These are phyloP conservation scores for Calameuta filiformis DNA, from an alignment of 2,888 invertebrate species.

Conservation along the genomic window DNA sequence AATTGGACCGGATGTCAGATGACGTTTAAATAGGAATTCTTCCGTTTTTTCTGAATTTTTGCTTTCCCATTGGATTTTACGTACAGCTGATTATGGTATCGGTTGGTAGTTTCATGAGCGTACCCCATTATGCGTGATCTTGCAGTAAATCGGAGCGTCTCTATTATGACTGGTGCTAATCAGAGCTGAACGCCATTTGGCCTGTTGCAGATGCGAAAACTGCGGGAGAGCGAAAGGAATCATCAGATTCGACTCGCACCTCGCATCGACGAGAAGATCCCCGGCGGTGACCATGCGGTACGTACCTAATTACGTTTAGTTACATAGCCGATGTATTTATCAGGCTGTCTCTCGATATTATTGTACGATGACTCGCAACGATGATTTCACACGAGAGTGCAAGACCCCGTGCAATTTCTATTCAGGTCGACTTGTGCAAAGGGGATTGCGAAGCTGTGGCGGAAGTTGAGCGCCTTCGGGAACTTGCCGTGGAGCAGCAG, in stretches of 20 bases:
- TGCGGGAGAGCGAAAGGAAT: conserved; percentile 68
- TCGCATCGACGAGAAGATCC: conserved; percentile 50
- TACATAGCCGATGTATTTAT: not conserved
- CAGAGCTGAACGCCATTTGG: not conserved
- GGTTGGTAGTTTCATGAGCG: not conserved
- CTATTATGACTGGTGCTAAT: not conserved
- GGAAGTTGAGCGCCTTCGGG: conserved; percentile 55
- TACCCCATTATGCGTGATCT: not conserved
- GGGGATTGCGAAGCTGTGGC: conserved; percentile 45
- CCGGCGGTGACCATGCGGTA: conserved; percentile 47
- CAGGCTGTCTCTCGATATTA: not conserved
- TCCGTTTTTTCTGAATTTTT: not conserved
- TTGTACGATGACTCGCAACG: not conserved
- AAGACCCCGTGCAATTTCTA: not conserved
- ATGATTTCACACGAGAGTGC: not conserved
- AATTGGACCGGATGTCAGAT: not conserved
- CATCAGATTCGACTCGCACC: conserved; percentile 51
- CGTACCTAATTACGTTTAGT: conserved; percentile 18
- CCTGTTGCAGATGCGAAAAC: conserved; percentile 68
- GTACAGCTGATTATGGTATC: not conserved
- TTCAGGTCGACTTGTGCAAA: conserved; percentile 49
- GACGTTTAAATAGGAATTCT: not conserved
- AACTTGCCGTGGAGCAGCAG: conserved; percentile 56
- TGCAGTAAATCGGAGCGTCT: not conserved
- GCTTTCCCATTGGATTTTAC: not conserved